Conservation (phyloP, 1,140 invertebrate species). For the Pseudoatta argentina region DNA sequence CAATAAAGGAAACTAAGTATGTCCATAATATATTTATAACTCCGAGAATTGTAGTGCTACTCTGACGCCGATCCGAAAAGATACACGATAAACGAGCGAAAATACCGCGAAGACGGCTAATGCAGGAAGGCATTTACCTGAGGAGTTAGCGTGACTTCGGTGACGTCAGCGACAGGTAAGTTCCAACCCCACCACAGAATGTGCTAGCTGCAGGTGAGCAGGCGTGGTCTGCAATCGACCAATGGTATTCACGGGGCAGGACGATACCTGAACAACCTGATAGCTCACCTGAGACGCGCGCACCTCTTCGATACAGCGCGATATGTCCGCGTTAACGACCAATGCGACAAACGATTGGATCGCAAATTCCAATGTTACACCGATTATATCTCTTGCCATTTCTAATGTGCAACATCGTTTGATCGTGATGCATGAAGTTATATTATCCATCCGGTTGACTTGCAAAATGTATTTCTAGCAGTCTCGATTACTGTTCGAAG, state of each 20-base stretch:
- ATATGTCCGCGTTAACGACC: constrained; percentile 50
- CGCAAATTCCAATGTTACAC: constrained; percentile 36
- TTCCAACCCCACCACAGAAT: constrained; percentile 70
- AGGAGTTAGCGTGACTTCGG: constrained; percentile 75
- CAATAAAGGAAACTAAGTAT: background rate
- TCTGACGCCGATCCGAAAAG: background rate
- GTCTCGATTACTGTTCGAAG: background rate
- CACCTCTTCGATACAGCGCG: constrained; percentile 51
- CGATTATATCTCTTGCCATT: constrained; percentile 32
- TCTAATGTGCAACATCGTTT: background rate
- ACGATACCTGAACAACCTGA: constrained; percentile 80
- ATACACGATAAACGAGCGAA: constrained; percentile 50
- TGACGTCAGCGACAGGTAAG: constrained; percentile 83
- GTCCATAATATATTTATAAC: background rate
- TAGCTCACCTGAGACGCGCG: constrained; percentile 77
- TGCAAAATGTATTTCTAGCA: constrained; percentile 15
- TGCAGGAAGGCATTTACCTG: constrained; percentile 56
- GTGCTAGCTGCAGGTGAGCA: constrained; percentile 77
- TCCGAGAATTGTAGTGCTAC: constrained; percentile 1
- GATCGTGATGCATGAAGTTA: constrained; percentile 3
- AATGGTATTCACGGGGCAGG: constrained; percentile 82
- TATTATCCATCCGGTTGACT: constrained; percentile 6
- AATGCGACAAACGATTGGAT: constrained; percentile 56
- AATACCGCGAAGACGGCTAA: constrained; percentile 49
- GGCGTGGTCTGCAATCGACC: constrained; percentile 80